Conservation (phyloP, 2,888 invertebrate genomes). For the Platycheirus albimanus region DNA sequence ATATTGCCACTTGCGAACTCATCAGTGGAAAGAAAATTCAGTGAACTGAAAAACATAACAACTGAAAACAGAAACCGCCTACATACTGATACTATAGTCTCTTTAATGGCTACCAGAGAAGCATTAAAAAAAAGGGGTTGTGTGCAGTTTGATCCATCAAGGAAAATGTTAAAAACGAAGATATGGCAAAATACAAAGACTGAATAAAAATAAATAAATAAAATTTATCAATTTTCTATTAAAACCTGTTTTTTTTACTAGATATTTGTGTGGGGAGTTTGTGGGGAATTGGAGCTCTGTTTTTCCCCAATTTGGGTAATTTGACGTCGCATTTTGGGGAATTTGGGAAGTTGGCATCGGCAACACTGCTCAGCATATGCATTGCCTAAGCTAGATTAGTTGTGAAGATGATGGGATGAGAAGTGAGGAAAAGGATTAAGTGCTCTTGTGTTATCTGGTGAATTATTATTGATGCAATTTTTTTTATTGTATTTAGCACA, state of each 20-base stretch:
- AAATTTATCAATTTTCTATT: too few relatives aligned
- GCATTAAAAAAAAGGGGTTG: background rate
- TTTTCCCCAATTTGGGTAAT: background rate
- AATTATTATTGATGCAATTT: too few relatives aligned
- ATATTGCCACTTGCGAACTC: background rate
- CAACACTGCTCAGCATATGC: too few relatives aligned
- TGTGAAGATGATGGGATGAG: too few relatives aligned
- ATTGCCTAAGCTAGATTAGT: too few relatives aligned
- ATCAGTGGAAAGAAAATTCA: too few relatives aligned
- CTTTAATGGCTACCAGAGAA: background rate
- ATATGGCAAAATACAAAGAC: background rate
- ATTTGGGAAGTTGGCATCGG: background rate
- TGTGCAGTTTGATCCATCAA: background rate
- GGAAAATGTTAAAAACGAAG: background rate
- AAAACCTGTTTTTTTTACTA: background rate
- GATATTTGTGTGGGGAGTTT: conserved; percentile 6
- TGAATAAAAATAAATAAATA: background rate
- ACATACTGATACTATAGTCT: conserved; percentile 1
- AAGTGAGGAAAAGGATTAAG: too few relatives aligned
- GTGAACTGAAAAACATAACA: too few relatives aligned
- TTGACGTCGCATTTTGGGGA: background rate
- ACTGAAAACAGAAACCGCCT: background rate
- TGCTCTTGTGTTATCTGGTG: too few relatives aligned
- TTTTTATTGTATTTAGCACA: too few relatives aligned
- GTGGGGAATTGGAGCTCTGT: background rate